Conservation (phyloP, 1,140 invertebrate genomes). For the Coptotermes formosanus region DNA sequence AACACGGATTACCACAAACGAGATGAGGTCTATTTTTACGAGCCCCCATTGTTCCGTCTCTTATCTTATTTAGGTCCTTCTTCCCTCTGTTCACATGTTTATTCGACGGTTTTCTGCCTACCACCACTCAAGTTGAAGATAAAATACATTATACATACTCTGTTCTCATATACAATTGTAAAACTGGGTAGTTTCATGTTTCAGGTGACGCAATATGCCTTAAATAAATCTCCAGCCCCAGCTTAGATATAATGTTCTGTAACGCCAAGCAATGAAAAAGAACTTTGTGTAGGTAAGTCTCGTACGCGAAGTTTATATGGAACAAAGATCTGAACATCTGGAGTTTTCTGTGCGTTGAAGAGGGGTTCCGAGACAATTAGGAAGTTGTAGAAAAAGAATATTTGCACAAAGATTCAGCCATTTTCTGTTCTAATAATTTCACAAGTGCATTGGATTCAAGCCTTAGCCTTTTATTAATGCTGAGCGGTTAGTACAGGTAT, state of each 20-base stretch:
- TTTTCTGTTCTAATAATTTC: no score
- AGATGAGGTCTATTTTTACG: slow-evolving; percentile 12
- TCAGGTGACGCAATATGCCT: neutral
- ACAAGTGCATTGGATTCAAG: no score
- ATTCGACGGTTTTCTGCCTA: neutral
- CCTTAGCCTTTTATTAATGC: no score
- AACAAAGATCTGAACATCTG: neutral
- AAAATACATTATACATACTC: neutral
- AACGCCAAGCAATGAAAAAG: neutral
- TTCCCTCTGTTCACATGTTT: neutral
- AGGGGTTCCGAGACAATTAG: no score
- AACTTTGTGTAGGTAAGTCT: neutral
- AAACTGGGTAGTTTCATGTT: neutral
- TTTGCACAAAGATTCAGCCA: no score
- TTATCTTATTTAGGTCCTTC: neutral
- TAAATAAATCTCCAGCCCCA: neutral
- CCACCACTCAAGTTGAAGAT: neutral
- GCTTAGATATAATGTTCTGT: neutral
- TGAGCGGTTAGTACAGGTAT: no score
- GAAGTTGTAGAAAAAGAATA: no score
- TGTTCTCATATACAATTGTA: neutral
- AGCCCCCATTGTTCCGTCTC: slow-evolving; percentile 3
- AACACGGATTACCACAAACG: slow-evolving; percentile 4
- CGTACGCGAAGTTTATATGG: neutral
- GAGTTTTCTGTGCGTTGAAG: no score